Base-by-base conservation (phyloP, 2,113 vertebrate species). In the Lycocorax pyrrhopterus region DNA sequence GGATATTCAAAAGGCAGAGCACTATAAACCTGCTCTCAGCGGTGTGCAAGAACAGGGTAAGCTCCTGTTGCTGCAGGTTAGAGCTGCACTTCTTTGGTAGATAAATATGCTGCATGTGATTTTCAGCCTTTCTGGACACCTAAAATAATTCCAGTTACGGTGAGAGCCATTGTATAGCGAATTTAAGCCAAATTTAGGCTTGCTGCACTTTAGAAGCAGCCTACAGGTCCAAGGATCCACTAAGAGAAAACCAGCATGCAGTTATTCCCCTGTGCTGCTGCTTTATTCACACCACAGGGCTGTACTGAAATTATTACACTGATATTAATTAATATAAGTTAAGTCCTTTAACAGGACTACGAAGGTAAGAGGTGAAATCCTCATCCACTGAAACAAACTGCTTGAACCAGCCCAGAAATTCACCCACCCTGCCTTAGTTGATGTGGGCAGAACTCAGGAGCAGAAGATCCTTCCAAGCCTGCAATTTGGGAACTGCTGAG, bases 391-490 rank as follows among this genome's bases (percentile, higher is more conserved):
- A 59, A 71, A 76, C 20, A 64, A 92, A 76, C 10, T 25, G 5
- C 43, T 44, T 75, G 33, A 81, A 47, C 12, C n/a, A 78, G 35
- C 32, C 6, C 53, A 95, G 46, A 72, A 88, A 53, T 12, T 77
- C 67, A 84, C 20, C 7, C 35, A 12, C 15, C n/a, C 33, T 37
- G 22, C 20, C 20, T 56, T 16, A 4, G 5, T 0, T 8, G 5
- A 14, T 21, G 41, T 1, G 8, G 32, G 37, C 37, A 80, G 44
- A 89, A 53, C 41, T 35, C 69, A 39, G n/a, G 27, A 89, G 55
- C 35, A 44, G 16, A 29, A 81, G 37, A 39, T 27, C 12, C 22
- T 35, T 27, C 41, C 14, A 69, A 83, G 16, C 20, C 41, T 22
- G 58, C 26, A 60, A 16, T 56, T 22, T 60, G 62, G 78, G 64